Evolutionary conservation across 2,888 invertebrate species (phyloP).

Genomic region (Phasia obesa): DNA sequence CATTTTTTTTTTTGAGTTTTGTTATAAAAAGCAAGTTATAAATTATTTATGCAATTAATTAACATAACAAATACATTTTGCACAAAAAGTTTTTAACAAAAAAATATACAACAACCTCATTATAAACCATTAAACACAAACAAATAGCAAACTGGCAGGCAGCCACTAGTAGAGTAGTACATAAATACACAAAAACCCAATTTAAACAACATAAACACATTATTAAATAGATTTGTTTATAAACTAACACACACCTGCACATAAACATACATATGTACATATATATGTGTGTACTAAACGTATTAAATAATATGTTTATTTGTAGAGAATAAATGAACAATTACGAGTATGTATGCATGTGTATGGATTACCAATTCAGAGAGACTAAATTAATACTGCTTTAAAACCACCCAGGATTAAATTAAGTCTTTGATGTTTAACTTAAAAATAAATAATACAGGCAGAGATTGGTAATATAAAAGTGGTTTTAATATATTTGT

Average conservation of each 20-base stretch:
- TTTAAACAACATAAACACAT: slow-evolving; percentile 37
- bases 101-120: slow-evolving; percentile 49
- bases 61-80: slow-evolving; percentile 67
- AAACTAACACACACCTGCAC: slow-evolving; percentile 9
- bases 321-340: slow-evolving; percentile 36
- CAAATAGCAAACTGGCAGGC: slow-evolving; percentile 38
- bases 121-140: slow-evolving; percentile 63
- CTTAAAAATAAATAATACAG: neutral
- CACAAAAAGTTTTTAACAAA: slow-evolving; percentile 7
- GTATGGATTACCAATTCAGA: slow-evolving; percentile 30
- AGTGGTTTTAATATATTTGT: too few relatives aligned
- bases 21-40: slow-evolving; percentile 20
- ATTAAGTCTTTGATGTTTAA: slow-evolving; percentile 44
- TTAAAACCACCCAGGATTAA: slow-evolving; percentile 32
- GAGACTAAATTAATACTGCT: slow-evolving; percentile 40
- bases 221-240: slow-evolving; percentile 57
- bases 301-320: slow-evolving; percentile 23
- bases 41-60: slow-evolving; percentile 71
- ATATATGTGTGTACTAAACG: neutral
- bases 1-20: neutral
- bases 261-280: neutral
- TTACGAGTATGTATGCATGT: slow-evolving; percentile 8
- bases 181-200: slow-evolving; percentile 24
- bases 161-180: slow-evolving; percentile 28
- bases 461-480: neutral